Percentiles rank a stretch among this genome's conserved stretches.
These are phyloP conservation scores for Thecophora atra DNA, from an alignment of 2,888 invertebrate genomes.

Conservation along the genomic window DNA sequence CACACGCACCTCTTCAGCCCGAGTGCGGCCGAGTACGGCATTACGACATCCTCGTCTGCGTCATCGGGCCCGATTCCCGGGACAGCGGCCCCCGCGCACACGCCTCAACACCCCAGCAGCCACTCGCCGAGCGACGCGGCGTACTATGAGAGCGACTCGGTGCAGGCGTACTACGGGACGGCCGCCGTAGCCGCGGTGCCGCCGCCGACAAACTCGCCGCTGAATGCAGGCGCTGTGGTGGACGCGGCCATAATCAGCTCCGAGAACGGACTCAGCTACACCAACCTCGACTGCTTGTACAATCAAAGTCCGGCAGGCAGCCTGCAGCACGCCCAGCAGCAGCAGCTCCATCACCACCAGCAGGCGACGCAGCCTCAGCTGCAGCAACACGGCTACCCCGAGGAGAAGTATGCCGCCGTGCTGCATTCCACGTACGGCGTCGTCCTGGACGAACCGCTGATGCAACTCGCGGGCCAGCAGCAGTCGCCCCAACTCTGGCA, in stretches of 20 bases:
- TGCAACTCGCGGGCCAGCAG: slow-evolving; percentile 56
- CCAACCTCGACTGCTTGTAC: slow-evolving; percentile 82
- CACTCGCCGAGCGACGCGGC: slow-evolving; percentile 63
- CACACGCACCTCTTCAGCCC: slow-evolving; percentile 66
- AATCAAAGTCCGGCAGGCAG: slow-evolving; percentile 68
- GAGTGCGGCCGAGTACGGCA: slow-evolving; percentile 66
- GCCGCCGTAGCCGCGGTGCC: slow-evolving; percentile 58
- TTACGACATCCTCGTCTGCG: slow-evolving; percentile 57
- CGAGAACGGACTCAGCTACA: slow-evolving; percentile 88
- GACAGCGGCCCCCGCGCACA: slow-evolving; percentile 53
- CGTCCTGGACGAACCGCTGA: slow-evolving; percentile 58
- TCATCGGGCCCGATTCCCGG: slow-evolving; percentile 47
- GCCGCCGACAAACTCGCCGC: slow-evolving; percentile 56
- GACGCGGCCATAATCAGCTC: slow-evolving; percentile 80
- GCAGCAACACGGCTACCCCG: slow-evolving; percentile 45
- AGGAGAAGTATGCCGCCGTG: slow-evolving; percentile 67
- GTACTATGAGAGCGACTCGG: slow-evolving; percentile 64
- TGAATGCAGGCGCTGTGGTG: slow-evolving; percentile 53
- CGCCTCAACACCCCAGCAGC: slow-evolving; percentile 61
- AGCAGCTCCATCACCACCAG: slow-evolving; percentile 49
- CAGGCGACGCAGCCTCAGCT: slow-evolving; percentile 45
- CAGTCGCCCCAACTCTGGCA: slow-evolving; percentile 59
- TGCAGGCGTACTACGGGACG: slow-evolving; percentile 62
- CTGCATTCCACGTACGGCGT: slow-evolving; percentile 70
- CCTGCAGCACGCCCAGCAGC: slow-evolving; percentile 53